Evolutionary conservation across 2,888 invertebrate genomes (phyloP).

Genomic region (Koerneria pararmatus): DNA sequence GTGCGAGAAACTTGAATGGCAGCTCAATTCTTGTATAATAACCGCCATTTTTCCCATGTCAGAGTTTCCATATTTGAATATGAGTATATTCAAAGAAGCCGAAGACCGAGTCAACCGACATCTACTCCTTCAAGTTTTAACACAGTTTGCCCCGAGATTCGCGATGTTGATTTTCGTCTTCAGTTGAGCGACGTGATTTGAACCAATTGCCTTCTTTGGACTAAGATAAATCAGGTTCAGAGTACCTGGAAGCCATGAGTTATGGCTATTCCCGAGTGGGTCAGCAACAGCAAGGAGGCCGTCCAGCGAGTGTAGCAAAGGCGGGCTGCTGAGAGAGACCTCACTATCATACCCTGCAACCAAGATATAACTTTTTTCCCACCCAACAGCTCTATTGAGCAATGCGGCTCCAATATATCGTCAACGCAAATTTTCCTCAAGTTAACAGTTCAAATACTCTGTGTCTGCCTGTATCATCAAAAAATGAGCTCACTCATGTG

Average conservation of each 20-base stretch:
- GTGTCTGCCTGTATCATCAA: too few relatives aligned
- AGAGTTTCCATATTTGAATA: too few relatives aligned
- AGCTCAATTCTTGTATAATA: too few relatives aligned
- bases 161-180: too few relatives aligned
- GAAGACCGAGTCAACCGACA: too few relatives aligned
- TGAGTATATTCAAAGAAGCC: too few relatives aligned
- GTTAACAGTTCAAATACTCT: too few relatives aligned
- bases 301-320: conserved; percentile 63
- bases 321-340: conserved; percentile 62
- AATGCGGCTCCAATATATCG: background rate
- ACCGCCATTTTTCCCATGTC: too few relatives aligned
- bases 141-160: background rate
- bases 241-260: conserved; percentile 64
- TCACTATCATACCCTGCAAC: conserved; percentile 76
- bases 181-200: background rate
- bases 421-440: too few relatives aligned
- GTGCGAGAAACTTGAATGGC: too few relatives aligned
- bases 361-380: background rate
- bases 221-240: background rate
- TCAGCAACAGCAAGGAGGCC: conserved; percentile 84
- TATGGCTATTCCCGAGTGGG: conserved; percentile 47
- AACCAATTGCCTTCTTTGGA: background rate
- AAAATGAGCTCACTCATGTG: too few relatives aligned
- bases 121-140: too few relatives aligned
- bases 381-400: background rate